These are phyloP conservation scores for Tetrapedia diversipes DNA, from an alignment of 2,888 invertebrate species.

Conservation along the genomic window DNA sequence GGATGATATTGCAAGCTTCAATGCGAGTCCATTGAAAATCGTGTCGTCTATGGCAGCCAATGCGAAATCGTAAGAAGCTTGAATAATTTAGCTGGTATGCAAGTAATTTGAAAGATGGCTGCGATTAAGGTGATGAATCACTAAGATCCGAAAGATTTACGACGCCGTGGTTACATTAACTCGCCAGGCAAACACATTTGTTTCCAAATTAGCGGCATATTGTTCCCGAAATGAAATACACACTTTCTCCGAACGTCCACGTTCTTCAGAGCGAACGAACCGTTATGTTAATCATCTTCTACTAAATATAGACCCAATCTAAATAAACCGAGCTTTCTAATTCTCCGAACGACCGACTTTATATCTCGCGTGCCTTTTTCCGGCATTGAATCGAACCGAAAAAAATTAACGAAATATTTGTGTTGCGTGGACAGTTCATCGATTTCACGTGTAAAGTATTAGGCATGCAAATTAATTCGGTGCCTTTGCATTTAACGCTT, in stretches of 20 bases:
- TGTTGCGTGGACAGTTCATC: no score
- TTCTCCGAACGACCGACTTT: background rate
- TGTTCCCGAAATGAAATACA: background rate
- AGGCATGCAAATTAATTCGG: no score
- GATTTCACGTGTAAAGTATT: no score
- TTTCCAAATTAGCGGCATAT: conserved; percentile 19
- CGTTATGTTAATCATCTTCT: background rate
- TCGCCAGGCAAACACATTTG: conserved; percentile 23
- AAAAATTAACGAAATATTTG: no score
- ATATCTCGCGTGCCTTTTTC: no score
- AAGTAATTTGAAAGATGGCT: conserved; percentile 23
- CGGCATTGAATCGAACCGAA: no score
- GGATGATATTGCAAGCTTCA: background rate
- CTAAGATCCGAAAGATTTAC: conserved; percentile 20
- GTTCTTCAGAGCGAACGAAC: background rate
- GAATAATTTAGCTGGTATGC: background rate
- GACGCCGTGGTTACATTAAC: conserved; percentile 14
- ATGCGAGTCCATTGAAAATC: background rate
- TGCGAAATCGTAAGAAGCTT: background rate
- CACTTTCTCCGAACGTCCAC: background rate
- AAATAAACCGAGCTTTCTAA: background rate
- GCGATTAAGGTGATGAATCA: conserved; percentile 24
- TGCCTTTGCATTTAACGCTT: no score
- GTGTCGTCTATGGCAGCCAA: background rate
- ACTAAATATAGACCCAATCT: background rate